Evolutionary conservation across 2,888 invertebrate species (phyloP).

Genomic region (Cistogaster globosa): DNA sequence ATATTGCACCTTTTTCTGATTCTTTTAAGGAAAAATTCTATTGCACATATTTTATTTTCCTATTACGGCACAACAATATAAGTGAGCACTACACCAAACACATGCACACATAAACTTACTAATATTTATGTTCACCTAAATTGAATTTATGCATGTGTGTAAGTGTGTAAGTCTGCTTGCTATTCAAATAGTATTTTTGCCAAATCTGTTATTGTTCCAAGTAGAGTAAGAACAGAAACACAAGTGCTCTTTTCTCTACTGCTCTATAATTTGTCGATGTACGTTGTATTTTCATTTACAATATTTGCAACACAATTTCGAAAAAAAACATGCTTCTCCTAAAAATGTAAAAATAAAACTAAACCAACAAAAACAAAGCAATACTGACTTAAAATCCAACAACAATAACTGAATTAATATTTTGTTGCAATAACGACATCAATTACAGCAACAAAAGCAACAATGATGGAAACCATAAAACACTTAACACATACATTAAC

Average conservation of each 20-base stretch:
- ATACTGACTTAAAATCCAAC: slow-evolving; percentile 10
- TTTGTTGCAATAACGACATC: slow-evolving; percentile 27
- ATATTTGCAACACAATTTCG: slow-evolving; percentile 54
- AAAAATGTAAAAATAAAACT: slow-evolving; percentile 23
- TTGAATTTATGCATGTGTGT: slow-evolving; percentile 10
- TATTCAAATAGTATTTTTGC: slow-evolving; percentile 22
- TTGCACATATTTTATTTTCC: too few species aligned
- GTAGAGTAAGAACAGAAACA: slow-evolving; percentile 1
- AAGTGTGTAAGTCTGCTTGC: neutral
- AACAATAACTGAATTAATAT: slow-evolving; percentile 33
- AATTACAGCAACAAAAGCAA: slow-evolving; percentile 39
- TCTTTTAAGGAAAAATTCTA: too few species aligned
- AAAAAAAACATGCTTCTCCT: slow-evolving; percentile 6
- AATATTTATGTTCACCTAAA: slow-evolving; percentile 6
- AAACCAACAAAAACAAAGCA: neutral
- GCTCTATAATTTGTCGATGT: slow-evolving; percentile 46
- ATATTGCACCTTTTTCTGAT: too few species aligned
- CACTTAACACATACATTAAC: slow-evolving; percentile 60
- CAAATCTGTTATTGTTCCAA: slow-evolving; percentile 43
- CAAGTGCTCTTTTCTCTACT: slow-evolving; percentile 8
- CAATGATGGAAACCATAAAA: slow-evolving; percentile 42
- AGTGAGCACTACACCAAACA: too few species aligned
- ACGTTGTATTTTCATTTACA: slow-evolving; percentile 50
- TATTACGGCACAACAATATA: too few species aligned
- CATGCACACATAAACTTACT: neutral